Base-by-base conservation (phyloP, 53 echinoderm and acorn worm species). In the Stichopus horrens region DNA sequence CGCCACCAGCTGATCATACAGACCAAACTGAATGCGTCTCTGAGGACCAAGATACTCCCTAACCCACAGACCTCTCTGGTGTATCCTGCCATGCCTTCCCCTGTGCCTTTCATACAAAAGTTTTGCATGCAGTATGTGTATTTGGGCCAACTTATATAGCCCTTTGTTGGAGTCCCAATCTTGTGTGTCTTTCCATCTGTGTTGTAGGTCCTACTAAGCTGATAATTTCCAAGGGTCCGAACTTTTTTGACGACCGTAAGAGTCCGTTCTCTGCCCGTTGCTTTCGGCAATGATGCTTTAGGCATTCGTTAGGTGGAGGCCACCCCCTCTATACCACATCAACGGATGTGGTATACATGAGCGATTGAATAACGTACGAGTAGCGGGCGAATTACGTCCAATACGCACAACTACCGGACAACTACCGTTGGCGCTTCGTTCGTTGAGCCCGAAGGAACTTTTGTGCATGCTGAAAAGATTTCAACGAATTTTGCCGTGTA, bases 1-100 rank as follows among this genome's bases (percentile, higher is more conserved):
- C n/a, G n/a, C 68, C 68, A 67, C n/a, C 68, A 67, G 68, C 68
- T 67, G 68, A 67, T 67, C 68, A n/a, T 67, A 67, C 68, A 67
- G 68, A 11, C 68, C 68, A n/a, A n/a, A 67, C 13, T 67, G n/a
- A 11, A 11, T 67, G 68, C 1, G 68, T 3, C 3, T 67, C 68
- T 67, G 68, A 67, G n/a, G 68, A 67, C 68, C n/a, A 11, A 67
- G 68, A 11, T n/a, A 67, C n/a, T n/a, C 13, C 68, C 11, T 67
- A 67, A 67, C 68, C 68, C 68, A 67, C 68, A 14, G n/a, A 1
- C 68, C 13, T 67, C 68, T 67, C 68, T 67, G 68, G 1, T 67
- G 68, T 67, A 11, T 67, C 68, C 11, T 67, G 68, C 68, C 1
- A 1, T 67, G 11, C 68, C 11, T n/a, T 67, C 68, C n/a, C 68